phyloP scores from a whole-genome alignment of 1,140 invertebrate genomes.

The Tetramorium parvispinum region DNA sequence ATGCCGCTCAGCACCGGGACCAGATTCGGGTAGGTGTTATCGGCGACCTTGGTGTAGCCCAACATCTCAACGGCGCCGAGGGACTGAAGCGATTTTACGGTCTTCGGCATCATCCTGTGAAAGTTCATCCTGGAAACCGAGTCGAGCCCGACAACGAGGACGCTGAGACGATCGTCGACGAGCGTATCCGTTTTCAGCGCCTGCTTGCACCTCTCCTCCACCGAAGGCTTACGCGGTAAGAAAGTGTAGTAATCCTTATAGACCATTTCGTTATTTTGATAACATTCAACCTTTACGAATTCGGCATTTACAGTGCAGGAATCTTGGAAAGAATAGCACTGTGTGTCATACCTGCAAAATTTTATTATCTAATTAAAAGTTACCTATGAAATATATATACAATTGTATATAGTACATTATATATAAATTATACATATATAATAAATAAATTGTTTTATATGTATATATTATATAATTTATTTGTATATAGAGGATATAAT shows the following conservation, averaged over 20 bases:
- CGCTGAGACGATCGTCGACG: conserved; percentile 84
- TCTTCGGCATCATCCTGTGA: conserved; percentile 92
- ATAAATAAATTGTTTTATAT: not conserved
- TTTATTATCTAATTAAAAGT: not conserved
- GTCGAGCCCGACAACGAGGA: conserved; percentile 95
- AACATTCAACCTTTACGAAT: conserved; percentile 88
- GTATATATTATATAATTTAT: not conserved
- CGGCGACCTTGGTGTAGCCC: conserved; percentile 93
- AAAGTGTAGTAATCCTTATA: conserved; percentile 91
- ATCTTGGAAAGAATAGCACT: conserved; percentile 83
- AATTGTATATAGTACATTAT: no score
- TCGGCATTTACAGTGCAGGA: conserved; percentile 85
- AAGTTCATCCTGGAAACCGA: conserved; percentile 94
- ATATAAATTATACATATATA: no score
- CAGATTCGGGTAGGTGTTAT: conserved; percentile 94
- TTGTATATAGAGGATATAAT: not conserved
- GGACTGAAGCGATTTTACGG: conserved; percentile 87
- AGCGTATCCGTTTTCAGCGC: conserved; percentile 37
- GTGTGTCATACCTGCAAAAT: conserved; percentile 80
- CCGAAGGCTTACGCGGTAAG: conserved; percentile 85
- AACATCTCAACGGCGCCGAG: conserved; percentile 89
- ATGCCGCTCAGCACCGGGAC: conserved; percentile 90
- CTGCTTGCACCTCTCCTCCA: conserved; percentile 75
- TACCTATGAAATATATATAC: not conserved
- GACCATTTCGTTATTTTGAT: conserved; percentile 82